Evolutionary conservation across 2,888 invertebrate genomes (phyloP), one percentile per base, ranked within the genome.

Genomic region (Cryptus viduatorius): DNA sequence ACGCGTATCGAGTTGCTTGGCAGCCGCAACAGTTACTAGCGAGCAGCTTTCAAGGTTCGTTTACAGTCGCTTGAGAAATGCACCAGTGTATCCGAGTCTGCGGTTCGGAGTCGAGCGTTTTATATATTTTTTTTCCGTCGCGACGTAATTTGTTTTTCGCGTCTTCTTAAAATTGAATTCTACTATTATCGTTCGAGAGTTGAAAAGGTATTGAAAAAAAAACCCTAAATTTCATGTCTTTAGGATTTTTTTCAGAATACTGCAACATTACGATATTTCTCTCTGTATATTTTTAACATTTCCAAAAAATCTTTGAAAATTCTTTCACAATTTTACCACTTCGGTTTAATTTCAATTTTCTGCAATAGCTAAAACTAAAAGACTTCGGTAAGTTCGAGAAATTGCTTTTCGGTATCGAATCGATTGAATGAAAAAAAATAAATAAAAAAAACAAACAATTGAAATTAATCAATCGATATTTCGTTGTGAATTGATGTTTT

Each of bases 401-500:
- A 12, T 59, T 59, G 24, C 1, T 0, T 56, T 59, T 59, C 24
- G 10, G 10, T 24, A 10, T 1, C 56, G 19, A 56, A 37, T 37
- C 37, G 37, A 37, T 37, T 8, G 37, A 37, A 7, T 37, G 1
- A 8, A 37, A 37, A 24, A 24, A 24, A 24, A 24, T 0, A 24
- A 24, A 24, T 3, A 24, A 24, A 24, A 24, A 24, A 1, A 1
- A 24, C 1, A 24, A 24, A 24, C 1, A 24, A 24, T 24, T 24
- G 24, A 24, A 24, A 24, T 24, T 24, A 7, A 8, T 37, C 37
- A 37, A 37, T 37, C 31, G 14, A 10, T 53, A 56, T 59, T 84
- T 85, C 2, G 24, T 77, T 44, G 78, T 73, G 53, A 65, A 71
- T 75, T 76, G 56, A 24, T 24, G 24, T 80, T 83, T 81, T 93